Percentiles rank a stretch among this genome's conserved stretches.
Conservation (phyloP, 2,797 vertebrate genomes). For the Caiman crocodilus region DNA sequence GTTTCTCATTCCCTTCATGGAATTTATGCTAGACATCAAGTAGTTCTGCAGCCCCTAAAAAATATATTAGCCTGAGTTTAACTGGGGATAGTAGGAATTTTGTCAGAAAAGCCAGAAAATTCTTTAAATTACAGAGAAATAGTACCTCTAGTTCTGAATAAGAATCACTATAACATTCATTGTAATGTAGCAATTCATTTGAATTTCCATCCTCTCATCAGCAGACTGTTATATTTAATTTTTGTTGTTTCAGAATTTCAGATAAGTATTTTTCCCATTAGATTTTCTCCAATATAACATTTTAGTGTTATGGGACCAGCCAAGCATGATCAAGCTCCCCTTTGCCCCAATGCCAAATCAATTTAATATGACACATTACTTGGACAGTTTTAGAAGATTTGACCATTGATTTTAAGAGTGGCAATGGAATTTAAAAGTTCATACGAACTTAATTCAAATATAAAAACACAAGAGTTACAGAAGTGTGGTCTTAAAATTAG, state of each 20-base stretch:
- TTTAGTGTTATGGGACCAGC: neutral
- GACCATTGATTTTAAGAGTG: conserved; percentile 4
- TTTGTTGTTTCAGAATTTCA: neutral
- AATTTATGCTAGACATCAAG: neutral
- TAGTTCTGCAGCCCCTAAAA: neutral
- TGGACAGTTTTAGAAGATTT: too few relatives aligned
- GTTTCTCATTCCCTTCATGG: neutral
- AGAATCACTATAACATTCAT: neutral
- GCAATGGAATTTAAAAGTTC: conserved; percentile 11
- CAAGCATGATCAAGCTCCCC: neutral
- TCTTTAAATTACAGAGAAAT: neutral
- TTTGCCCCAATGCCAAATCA: neutral
- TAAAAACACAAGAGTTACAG: neutral
- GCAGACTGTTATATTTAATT: neutral
- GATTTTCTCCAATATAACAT: neutral
- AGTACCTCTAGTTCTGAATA: neutral
- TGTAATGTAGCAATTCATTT: neutral
- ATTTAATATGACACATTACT: conserved; percentile 17
- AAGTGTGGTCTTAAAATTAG: neutral
- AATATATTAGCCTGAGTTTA: neutral
- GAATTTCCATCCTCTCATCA: neutral
- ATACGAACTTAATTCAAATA: too few relatives aligned
- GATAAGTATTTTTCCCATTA: neutral
- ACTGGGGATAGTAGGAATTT: neutral
- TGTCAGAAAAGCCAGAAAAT: neutral